Evolutionary conservation across 2,113 vertebrate genomes (phyloP).

Genomic region (Hepsetus odoe): DNA sequence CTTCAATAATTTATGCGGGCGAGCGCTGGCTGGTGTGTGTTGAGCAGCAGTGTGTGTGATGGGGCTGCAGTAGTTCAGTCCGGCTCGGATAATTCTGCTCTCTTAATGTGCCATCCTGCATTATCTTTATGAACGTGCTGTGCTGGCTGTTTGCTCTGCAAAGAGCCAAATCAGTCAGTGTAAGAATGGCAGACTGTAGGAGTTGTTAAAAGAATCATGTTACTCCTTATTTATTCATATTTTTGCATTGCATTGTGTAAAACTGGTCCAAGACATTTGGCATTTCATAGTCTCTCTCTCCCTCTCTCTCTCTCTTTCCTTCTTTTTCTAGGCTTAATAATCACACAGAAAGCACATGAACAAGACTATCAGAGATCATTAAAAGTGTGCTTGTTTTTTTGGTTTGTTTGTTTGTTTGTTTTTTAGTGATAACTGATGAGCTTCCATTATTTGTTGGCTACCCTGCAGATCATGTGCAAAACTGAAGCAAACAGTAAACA

Average conservation of each 20-base stretch:
- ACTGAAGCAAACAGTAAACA: no score
- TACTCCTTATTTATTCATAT: background rate
- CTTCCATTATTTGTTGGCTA: no score
- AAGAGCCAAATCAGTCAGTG: constrained; percentile 28
- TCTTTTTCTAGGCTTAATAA: background rate
- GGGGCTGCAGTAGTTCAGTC: constrained; percentile 77
- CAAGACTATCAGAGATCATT: no score
- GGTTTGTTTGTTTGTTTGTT: no score
- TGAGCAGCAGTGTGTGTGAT: constrained; percentile 86
- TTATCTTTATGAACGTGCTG: constrained; percentile 76
- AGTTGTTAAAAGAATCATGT: background rate
- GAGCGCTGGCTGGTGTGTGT: constrained; percentile 92
- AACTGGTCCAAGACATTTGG: background rate
- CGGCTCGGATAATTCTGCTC: constrained; percentile 88
- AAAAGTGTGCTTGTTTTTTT: no score
- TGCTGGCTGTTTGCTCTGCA: constrained; percentile 63
- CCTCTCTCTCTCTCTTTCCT: background rate
- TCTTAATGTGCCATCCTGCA: constrained; percentile 85
- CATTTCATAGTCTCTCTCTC: background rate
- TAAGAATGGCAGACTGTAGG: background rate
- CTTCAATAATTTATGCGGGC: constrained; percentile 98
- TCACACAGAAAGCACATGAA: no score
- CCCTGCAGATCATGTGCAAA: no score
- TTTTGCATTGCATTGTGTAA: background rate
- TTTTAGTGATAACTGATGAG: no score